These are phyloP conservation scores for Halesus radiatus DNA, from an alignment of 1,140 invertebrate genomes.

Conservation along the genomic window DNA sequence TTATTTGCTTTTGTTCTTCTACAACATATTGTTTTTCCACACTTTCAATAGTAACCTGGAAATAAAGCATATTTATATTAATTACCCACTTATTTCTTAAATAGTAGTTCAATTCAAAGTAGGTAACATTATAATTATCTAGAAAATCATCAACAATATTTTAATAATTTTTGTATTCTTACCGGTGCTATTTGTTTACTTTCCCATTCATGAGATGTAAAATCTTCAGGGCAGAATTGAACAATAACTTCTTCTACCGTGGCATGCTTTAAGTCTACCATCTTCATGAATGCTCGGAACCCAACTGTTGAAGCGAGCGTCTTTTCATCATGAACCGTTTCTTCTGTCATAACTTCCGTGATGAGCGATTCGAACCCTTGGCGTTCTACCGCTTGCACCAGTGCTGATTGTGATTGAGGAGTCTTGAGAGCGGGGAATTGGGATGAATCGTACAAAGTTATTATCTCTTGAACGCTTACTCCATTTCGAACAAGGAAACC, in stretches of 20 bases:
- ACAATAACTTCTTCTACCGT: conserved; percentile 87
- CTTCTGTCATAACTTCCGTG: conserved; percentile 84
- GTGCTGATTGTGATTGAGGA: conserved; percentile 83
- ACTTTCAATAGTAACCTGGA: conserved; percentile 12
- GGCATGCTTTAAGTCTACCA: conserved; percentile 84
- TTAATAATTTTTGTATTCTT: conserved; percentile 47
- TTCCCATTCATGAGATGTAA: conserved; percentile 84
- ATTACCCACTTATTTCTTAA: not conserved
- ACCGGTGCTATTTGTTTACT: conserved; percentile 77
- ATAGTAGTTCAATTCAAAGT: too few species aligned
- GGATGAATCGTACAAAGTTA: conserved; percentile 81
- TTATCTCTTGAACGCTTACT: conserved; percentile 82
- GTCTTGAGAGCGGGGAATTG: conserved; percentile 83
- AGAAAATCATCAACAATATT: too few species aligned
- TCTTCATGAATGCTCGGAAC: conserved; percentile 86
- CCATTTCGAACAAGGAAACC: conserved; percentile 82
- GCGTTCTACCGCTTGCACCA: conserved; percentile 85
- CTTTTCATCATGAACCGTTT: conserved; percentile 80
- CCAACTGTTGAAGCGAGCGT: conserved; percentile 82
- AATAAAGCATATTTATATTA: conserved; percentile 24
- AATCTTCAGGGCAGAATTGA: conserved; percentile 85
- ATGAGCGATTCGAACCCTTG: conserved; percentile 84
- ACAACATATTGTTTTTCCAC: conserved; percentile 2
- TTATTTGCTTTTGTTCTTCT: conserved; percentile 22
- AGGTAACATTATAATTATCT: too few species aligned